Evolutionary conservation across 2,113 vertebrate species (phyloP).

Genomic region (Sigmodon hispidus): DNA sequence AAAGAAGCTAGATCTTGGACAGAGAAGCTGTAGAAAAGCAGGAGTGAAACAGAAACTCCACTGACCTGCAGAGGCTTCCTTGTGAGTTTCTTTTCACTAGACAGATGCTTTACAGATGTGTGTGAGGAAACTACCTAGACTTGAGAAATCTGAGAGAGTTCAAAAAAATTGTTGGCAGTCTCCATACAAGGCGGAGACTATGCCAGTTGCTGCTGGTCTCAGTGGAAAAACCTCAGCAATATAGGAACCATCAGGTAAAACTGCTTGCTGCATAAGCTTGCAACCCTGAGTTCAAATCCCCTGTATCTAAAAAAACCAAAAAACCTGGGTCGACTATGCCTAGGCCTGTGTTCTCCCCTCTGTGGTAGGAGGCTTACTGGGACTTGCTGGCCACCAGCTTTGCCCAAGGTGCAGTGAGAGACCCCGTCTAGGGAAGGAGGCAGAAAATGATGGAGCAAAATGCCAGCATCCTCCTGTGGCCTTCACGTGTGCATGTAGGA

Average conservation of each 20-base stretch:
- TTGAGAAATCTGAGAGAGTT: not conserved
- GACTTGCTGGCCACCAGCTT: not conserved
- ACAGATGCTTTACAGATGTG: not conserved
- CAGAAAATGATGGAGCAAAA: not conserved
- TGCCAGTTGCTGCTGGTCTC: not conserved
- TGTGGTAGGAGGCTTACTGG: not conserved
- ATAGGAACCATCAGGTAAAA: not conserved
- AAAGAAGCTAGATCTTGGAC: not conserved
- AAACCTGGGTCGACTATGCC: not conserved
- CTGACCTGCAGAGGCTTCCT: not conserved
- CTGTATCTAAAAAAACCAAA: too few relatives aligned
- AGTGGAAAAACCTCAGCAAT: not conserved
- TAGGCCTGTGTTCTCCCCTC: not conserved
- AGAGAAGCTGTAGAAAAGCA: not conserved
- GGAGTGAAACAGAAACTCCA: not conserved
- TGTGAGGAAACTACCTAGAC: not conserved
- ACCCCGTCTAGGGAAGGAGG: not conserved
- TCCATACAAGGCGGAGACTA: not conserved
- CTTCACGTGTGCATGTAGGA: not conserved
- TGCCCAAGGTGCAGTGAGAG: not conserved
- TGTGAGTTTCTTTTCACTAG: not conserved
- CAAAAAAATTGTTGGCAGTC: too few relatives aligned
- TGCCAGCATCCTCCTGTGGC: not conserved
- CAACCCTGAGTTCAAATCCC: not conserved
- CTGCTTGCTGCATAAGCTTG: not conserved